Evolutionary conservation across 30 jellyfish, hydroid and myxozoan genomes (phyloP), one percentile per base, ranked within the genome.

Genomic region (Haliclystus octoradiatus): DNA sequence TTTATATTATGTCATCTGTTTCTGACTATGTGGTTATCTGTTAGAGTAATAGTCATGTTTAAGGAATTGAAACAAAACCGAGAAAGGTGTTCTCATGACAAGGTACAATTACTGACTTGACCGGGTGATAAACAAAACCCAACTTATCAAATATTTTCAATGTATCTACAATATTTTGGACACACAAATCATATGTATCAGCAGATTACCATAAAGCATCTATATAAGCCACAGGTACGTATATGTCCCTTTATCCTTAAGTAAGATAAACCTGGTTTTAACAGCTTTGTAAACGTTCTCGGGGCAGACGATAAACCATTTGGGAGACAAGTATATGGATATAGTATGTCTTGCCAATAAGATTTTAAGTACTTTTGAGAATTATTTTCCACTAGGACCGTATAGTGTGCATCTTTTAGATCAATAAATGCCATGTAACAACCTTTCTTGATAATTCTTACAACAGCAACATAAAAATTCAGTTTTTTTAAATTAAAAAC

Each of bases 341-440:
- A 64, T 64, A 64, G 28, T 14, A 7, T 19, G 28, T 28, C 28
- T 3, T 64, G 24, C 73, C 73, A 64, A 64, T 3, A 7, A n/a
- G n/a, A n/a, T n/a, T n/a, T n/a, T n/a, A n/a, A n/a, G n/a, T n/a
- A n/a, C n/a, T n/a, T n/a, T n/a, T n/a, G n/a, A n/a, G n/a, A n/a
- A n/a, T n/a, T n/a, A n/a, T 24, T 24, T 7, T 9, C 65, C 14
- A 40, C 57, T 5, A 19, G 57, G 19, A 40, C 57, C 19, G 57
- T 5, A 13, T 22, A 64, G 14, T 12, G 25, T 4, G 65, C 73
- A 64, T 25, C 28, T 25, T 64, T 64, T 25, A 64, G 65, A 65
- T 64, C 73, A 5, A 64, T 7, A 5, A 65, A 64, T 29, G 65
- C 28, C 73, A 64, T 31, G 73, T 64, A 64, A 64, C 73, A 64